Conservation (phyloP, 2,113 vertebrate genomes). For the Pluvialis apricaria region DNA sequence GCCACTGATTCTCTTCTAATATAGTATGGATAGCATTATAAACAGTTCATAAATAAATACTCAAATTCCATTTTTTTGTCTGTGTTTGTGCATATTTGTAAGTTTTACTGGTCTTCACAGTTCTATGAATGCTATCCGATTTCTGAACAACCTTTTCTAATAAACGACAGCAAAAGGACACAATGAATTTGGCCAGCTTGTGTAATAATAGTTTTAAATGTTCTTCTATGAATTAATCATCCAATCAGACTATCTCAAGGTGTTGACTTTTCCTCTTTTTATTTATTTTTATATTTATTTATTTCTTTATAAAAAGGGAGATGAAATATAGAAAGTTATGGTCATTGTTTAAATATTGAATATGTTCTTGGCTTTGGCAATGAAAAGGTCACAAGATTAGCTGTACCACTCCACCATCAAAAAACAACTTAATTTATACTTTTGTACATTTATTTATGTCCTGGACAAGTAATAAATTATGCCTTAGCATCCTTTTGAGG, state of each 20-base stretch:
- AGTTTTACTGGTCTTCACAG: background rate
- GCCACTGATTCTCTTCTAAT: background rate
- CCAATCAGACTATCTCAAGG: background rate
- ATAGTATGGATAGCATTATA: background rate
- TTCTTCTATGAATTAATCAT: background rate
- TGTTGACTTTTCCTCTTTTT: background rate
- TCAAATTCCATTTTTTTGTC: accelerated
- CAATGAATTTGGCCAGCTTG: background rate
- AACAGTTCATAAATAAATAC: background rate
- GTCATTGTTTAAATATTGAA: background rate
- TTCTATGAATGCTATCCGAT: background rate
- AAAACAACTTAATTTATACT: background rate
- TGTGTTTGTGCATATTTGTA: background rate
- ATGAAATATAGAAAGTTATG: background rate
- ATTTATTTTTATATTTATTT: background rate
- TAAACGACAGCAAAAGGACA: background rate
- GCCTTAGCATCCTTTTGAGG: background rate
- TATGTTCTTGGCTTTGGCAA: background rate
- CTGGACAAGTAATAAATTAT: background rate
- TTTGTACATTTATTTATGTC: background rate
- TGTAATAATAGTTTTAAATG: background rate
- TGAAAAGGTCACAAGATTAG: background rate
- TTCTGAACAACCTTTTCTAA: background rate
- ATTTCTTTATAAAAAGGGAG: background rate
- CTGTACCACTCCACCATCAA: background rate